Evolutionary conservation across 2,113 vertebrate species (phyloP).

Genomic region (Zootoca vivipara): DNA sequence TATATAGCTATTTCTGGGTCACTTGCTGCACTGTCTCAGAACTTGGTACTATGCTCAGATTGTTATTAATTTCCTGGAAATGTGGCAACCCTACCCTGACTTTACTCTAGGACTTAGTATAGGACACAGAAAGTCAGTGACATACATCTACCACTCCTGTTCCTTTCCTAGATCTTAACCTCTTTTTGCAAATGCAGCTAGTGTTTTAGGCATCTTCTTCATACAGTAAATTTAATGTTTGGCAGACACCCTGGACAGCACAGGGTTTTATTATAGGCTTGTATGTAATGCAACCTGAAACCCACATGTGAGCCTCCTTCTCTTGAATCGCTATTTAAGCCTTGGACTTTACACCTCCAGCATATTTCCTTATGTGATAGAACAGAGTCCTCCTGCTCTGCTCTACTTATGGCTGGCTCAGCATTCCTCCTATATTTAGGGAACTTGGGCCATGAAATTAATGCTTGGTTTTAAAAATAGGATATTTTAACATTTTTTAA

Average conservation of each 20-base stretch:
- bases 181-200: constrained; percentile 2
- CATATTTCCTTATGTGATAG: constrained; percentile 37
- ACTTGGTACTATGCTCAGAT: not conserved
- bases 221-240: constrained; percentile 16
- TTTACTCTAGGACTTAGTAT: not conserved
- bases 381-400: not conserved
- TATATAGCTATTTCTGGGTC: not conserved
- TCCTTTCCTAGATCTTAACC: not conserved
- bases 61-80: not conserved
- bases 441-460: constrained; percentile 16
- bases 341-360: constrained; percentile 25
- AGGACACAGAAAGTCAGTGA: not conserved
- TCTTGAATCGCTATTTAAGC: constrained; percentile 36
- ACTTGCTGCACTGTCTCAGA: not conserved
- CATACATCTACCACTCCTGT: too few relatives aligned
- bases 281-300: constrained; percentile 34
- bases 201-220: not conserved
- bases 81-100: not conserved
- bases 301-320: constrained; percentile 22
- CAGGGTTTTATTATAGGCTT: constrained; percentile 30
- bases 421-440: constrained; percentile 40
- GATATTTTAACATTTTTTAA: constrained; percentile 3
- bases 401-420: constrained; percentile 32
- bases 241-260: not conserved
- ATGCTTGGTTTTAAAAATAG: constrained; percentile 9